phyloP scores from a whole-genome alignment of 2,797 vertebrate species.

The Distichodus sexfasciatus region DNA sequence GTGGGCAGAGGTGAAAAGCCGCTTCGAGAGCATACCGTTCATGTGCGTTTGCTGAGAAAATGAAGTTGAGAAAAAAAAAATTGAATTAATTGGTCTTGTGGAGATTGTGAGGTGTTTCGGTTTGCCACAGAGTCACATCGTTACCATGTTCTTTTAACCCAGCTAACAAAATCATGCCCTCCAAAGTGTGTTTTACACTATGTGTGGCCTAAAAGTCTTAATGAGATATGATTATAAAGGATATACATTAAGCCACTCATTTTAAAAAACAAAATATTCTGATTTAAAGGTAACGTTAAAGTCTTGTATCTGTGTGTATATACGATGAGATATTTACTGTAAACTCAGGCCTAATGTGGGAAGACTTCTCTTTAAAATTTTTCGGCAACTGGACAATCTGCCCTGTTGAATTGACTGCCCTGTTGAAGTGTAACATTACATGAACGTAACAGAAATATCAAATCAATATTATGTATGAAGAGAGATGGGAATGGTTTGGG shows the following conservation, averaged over 20 bases:
- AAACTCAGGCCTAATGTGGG: conserved; percentile 4
- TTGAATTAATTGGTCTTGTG: too few species aligned
- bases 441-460: conserved; percentile 73
- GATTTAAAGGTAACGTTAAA: neutral
- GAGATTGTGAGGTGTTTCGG: too few species aligned
- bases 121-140: too few species aligned
- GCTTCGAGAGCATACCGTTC: too few species aligned
- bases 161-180: neutral
- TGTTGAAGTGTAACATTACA: conserved; percentile 62
- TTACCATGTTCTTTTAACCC: too few species aligned
- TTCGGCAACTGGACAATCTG: neutral
- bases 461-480: conserved; percentile 70
- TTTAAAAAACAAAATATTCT: too few species aligned
- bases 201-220: neutral
- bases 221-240: neutral
- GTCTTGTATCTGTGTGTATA: neutral
- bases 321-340: conserved; percentile 15
- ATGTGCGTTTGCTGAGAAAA: too few species aligned
- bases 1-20: too few species aligned
- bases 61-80: too few species aligned
- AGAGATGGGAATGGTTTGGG: conserved; percentile 62
- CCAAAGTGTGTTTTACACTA: neutral
- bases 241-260: too few species aligned
- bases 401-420: conserved; percentile 57
- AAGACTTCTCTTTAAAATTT: too few species aligned